These are phyloP conservation scores for Masticophis lateralis DNA, from an alignment of 2,797 vertebrate species.

Conservation along the genomic window DNA sequence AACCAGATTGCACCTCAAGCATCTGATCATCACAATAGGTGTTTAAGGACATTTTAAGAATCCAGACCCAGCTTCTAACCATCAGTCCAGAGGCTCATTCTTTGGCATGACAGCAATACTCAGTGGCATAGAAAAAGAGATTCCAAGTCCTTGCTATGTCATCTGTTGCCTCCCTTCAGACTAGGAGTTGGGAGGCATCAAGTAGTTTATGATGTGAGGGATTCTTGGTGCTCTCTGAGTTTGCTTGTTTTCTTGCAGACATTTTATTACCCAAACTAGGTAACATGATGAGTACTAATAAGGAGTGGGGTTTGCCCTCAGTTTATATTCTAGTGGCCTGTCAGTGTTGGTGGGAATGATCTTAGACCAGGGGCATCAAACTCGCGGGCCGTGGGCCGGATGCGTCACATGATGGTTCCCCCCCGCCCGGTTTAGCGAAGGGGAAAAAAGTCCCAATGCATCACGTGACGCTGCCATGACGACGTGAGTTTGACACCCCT, in stretches of 20 bases:
- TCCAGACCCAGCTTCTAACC: not conserved
- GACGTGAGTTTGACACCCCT: too few species aligned
- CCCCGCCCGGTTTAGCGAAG: rapidly evolving
- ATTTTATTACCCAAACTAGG: not conserved
- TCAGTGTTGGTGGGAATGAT: not conserved
- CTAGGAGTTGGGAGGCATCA: not conserved
- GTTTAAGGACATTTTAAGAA: not conserved
- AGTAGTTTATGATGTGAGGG: not conserved
- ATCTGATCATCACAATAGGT: not conserved
- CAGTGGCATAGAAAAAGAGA: not conserved
- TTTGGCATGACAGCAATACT: not conserved
- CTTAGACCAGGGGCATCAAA: not conserved
- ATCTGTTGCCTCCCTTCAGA: not conserved
- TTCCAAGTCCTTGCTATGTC: not conserved
- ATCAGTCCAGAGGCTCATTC: not conserved
- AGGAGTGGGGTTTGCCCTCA: not conserved
- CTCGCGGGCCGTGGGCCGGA: rapidly evolving
- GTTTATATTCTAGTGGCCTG: not conserved
- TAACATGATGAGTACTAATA: not conserved
- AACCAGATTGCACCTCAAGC: not conserved
- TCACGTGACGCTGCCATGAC: too few species aligned
- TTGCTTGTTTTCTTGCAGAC: not conserved
- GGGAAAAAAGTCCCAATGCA: too few species aligned
- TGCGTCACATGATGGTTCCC: too few species aligned
- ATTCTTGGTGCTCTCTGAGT: not conserved